Evolutionary conservation across 2,113 vertebrate genomes (phyloP), one percentile per base, ranked within the genome.

Genomic region (Oxygymnocypris stewartii): DNA sequence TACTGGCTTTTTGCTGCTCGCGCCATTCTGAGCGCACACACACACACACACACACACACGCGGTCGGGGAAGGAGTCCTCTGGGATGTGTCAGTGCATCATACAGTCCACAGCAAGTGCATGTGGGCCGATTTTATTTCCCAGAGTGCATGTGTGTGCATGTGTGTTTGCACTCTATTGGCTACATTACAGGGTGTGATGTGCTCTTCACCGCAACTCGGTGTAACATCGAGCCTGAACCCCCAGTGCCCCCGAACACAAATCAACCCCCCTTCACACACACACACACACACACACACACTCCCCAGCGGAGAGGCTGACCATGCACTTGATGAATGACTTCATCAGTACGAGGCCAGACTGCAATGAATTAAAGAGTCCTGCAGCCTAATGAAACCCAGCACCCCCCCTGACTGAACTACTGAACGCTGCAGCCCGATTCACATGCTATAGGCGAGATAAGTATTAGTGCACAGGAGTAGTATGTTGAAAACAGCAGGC

Each of bases 121-220:
- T 86, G 65, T 77, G 71, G 59, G 79, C 23, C 35, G 79, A 73
- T 85, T 78, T 89, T 87, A 87, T 87, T 87, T 89, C 84, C 78
- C 86, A 81, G 80, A 89, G 86, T 88, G 88, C 90, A 89, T 88
- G 85, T 89, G 86, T 89, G 91, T 85, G 76, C 59, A 44, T 87
- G 82, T 86, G 88, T 83, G 88, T 90, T 84, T 82, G 67, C 84
- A 91, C 91, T 89, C 80, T 84, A 89, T 91, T 91, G 91, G 90
- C 90, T 92, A 96, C 96, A 91, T 94, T 95, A 93, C 92, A 92
- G 88, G 92, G 93, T 95, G 95, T 94, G 93, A 94, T 94, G 93
- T 95, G 82, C 87, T 91, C 92, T 83, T 83, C 88, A 89, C 91
- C 91, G 89, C 88, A 92, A 92, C 91, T 88, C 92, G 87, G 89